phyloP scores from a whole-genome alignment of 2,797 vertebrate species.

The Anableps anableps region DNA sequence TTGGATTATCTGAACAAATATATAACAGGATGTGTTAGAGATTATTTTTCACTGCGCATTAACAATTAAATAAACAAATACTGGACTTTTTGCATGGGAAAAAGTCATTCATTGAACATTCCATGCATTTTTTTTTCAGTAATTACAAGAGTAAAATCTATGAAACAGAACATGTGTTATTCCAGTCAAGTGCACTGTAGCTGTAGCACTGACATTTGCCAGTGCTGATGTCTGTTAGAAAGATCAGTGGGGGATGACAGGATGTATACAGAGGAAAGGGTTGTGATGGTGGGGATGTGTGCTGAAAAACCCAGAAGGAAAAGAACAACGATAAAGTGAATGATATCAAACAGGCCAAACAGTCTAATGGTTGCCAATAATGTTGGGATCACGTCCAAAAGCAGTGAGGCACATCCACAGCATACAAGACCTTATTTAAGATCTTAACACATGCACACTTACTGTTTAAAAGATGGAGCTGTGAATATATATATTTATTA shows the following conservation, averaged over 20 bases:
- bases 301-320: conserved; percentile 62
- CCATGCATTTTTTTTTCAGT: conserved; percentile 42
- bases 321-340: conserved; percentile 64
- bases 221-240: conserved; percentile 66
- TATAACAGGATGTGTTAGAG: background rate
- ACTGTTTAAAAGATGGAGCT: conserved; percentile 93
- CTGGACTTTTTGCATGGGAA: conserved; percentile 7
- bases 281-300: conserved; percentile 44
- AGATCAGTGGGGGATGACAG: conserved; percentile 71
- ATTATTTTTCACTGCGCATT: conserved; percentile 19
- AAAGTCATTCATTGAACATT: too few relatives aligned
- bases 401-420: conserved; percentile 44
- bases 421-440: conserved; percentile 59
- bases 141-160: conserved; percentile 42
- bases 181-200: conserved; percentile 59
- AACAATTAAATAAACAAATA: conserved; percentile 7
- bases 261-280: conserved; percentile 46
- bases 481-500: conserved; percentile 98
- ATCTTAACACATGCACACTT: conserved; percentile 66
- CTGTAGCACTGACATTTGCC: conserved; percentile 48
- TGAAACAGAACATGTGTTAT: conserved; percentile 65
- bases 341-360: conserved; percentile 63
- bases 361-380: conserved; percentile 59
- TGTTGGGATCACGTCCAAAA: conserved; percentile 57
- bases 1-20: conserved; percentile 28